Base-by-base conservation (phyloP, 2,113 vertebrate species). In the Hipposideros armiger region DNA sequence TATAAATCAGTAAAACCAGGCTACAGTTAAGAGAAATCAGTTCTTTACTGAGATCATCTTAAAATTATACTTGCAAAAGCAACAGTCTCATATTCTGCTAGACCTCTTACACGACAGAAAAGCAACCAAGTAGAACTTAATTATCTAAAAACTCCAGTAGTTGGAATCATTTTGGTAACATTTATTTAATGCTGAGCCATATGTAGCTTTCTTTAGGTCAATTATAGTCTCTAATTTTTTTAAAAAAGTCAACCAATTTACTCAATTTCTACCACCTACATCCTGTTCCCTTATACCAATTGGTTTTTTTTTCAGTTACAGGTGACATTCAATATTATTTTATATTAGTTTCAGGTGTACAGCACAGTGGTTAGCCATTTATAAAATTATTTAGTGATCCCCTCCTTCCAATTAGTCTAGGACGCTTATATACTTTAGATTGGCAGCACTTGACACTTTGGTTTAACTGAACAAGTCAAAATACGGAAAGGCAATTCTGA, bases 401-500 rank as follows among this genome's bases (percentile, higher is more conserved):
- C 52, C 47, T 11, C 47, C 47, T 11, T 14, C 52, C 5, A 17
- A 54, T 17, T 54, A 54, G 14, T 16, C 52, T 54, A 54, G 52
- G 15, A 14, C 16, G 14, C 52, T 54, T 19, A 15, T 54, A 54
- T 15, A 54, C 52, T 52, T 45, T 69, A 67, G 91, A 66, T 22
- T 73, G 73, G 32, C 42, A 96, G 73, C 81, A 67, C n/a, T 72
- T 45, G 32, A 89, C 45, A 54, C 52, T 87, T 85, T 7, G 1
- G 22, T n/a, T 93, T 89, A 67, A 85, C 40, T 32, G n/a, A 95
- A 67, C 42, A 92, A 93, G 60, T 90, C 58, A 93, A 87, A 85
- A 58, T 1, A 45, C 0, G 36, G 73, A 62, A 0, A 88, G 83
- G 30, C 0, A 90, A 47, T 85, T 80, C 84, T 54, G 86, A 81